These are phyloP conservation scores for Ondatra zibethicus DNA, from an alignment of 2,113 vertebrate genomes.

Conservation along the genomic window DNA sequence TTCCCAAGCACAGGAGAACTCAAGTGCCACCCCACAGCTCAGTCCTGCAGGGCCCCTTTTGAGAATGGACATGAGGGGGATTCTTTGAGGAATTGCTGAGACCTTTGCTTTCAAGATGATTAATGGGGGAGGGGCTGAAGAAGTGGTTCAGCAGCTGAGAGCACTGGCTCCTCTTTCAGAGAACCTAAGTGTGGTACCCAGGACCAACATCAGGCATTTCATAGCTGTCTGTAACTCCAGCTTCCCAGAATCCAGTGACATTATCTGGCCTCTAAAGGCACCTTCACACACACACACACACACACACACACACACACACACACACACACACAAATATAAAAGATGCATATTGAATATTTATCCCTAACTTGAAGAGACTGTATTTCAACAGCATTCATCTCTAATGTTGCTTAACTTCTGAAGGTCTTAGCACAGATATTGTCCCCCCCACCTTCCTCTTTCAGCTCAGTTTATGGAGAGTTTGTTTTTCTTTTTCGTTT, in stretches of 20 bases:
- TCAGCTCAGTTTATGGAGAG: neutral
- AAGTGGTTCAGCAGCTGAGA: neutral
- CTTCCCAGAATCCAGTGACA: neutral
- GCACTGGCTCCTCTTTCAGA: neutral
- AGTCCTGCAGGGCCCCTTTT: neutral
- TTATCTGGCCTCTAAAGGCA: neutral
- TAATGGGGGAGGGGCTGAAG: neutral
- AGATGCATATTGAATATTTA: neutral
- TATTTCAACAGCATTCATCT: no score
- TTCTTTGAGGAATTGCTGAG: neutral
- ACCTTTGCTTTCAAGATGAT: neutral
- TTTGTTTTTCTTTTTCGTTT: neutral
- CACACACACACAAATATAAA: neutral
- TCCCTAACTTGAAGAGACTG: neutral
- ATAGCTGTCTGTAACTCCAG: neutral
- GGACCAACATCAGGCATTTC: neutral
- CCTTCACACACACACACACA: neutral
- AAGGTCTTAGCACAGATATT: neutral
- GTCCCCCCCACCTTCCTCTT: neutral
- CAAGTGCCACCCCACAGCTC: neutral
- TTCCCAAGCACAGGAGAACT: neutral
- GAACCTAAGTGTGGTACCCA: neutral
- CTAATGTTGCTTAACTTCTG: no score
- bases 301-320: neutral
- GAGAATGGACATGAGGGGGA: rapidly evolving